Conservation (phyloP, 2,888 invertebrate genomes). For the Ormyrus thymus region DNA sequence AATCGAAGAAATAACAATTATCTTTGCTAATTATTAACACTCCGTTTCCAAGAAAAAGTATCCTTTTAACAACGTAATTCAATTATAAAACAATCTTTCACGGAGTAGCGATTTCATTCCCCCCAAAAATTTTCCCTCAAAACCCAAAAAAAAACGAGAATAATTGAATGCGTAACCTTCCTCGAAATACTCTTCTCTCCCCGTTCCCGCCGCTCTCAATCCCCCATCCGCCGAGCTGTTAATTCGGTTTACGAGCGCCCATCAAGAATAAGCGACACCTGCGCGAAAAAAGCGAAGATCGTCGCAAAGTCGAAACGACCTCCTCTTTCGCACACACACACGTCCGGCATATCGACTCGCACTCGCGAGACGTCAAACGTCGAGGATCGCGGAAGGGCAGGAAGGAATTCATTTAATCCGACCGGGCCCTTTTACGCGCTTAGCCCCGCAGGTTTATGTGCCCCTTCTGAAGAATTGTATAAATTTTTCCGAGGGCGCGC, state of each 20-base stretch:
- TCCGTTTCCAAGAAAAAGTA: too few species aligned
- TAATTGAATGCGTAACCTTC: too few species aligned
- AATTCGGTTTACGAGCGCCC: conserved; percentile 68
- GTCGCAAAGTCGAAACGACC: conserved; percentile 15
- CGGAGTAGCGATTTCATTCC: too few species aligned
- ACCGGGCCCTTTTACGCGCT: background rate
- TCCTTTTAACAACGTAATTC: too few species aligned
- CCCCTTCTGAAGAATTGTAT: conserved; percentile 5
- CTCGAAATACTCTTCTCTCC: background rate
- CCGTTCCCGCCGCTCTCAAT: background rate
- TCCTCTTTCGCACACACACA: background rate
- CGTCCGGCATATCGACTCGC: too few species aligned
- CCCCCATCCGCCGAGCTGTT: conserved; percentile 58
- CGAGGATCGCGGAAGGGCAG: background rate
- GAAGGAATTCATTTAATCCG: conserved; percentile 44
- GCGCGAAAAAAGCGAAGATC: conserved; percentile 1
- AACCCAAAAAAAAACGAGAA: too few species aligned
- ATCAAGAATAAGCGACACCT: conserved; percentile 61
- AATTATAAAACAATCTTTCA: too few species aligned
- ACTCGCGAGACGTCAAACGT: too few species aligned
- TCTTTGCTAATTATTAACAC: too few species aligned
- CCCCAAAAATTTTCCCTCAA: too few species aligned
- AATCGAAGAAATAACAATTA: too few species aligned
- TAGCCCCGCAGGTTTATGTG: conserved; percentile 1
- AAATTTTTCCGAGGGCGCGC: background rate